A percentile compares a stretch with the other conserved stretches of the same genome.
phyloP scores from a whole-genome alignment of 1,140 invertebrate species.

The Aphelenchoides fujianensis region DNA sequence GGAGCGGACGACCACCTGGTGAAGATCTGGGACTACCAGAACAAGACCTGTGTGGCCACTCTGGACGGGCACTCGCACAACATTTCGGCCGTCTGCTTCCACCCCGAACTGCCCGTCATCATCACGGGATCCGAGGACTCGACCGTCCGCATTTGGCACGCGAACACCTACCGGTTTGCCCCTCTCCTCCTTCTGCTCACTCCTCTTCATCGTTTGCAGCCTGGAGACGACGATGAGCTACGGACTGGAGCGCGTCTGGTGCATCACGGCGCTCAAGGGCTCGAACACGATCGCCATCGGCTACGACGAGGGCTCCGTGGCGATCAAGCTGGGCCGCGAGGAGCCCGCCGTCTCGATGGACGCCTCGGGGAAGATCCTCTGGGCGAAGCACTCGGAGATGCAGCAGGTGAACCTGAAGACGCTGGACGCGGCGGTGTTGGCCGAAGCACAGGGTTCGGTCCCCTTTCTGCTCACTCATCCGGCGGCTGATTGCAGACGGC shows the following conservation, averaged over 20 bases:
- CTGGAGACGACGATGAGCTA: slow-evolving; percentile 95
- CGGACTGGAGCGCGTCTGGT: slow-evolving; percentile 95
- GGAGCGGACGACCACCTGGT: slow-evolving; percentile 94
- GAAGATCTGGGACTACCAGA: slow-evolving; percentile 98
- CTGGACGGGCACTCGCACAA: slow-evolving; percentile 95
- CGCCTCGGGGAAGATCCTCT: slow-evolving; percentile 92
- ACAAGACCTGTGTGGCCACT: slow-evolving; percentile 98
- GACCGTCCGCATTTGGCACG: slow-evolving; percentile 93
- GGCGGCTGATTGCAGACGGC: slow-evolving; percentile 69
- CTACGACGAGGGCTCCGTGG: slow-evolving; percentile 96
- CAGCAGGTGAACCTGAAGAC: slow-evolving; percentile 91
- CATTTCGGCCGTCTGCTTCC: slow-evolving; percentile 82
- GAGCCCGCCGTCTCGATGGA: slow-evolving; percentile 99
- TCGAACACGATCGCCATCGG: slow-evolving; percentile 95
- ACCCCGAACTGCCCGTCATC: slow-evolving; percentile 94
- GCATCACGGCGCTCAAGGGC: slow-evolving; percentile 87
- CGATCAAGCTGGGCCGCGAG: slow-evolving; percentile 93
- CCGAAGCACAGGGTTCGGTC: slow-evolving; percentile 46
- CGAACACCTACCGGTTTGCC: slow-evolving; percentile 80
- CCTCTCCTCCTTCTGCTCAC: not conserved
- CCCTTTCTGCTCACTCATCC: slow-evolving; percentile 22
- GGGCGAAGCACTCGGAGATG: slow-evolving; percentile 95
- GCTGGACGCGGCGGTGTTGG: slow-evolving; percentile 63
- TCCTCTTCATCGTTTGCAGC: slow-evolving; percentile 44
- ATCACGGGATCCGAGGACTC: slow-evolving; percentile 94